A percentile compares a stretch with the other conserved stretches of the same genome.
Evolutionary conservation across 2,888 invertebrate genomes (phyloP).

Genomic region (Perizoma affinitatum): DNA sequence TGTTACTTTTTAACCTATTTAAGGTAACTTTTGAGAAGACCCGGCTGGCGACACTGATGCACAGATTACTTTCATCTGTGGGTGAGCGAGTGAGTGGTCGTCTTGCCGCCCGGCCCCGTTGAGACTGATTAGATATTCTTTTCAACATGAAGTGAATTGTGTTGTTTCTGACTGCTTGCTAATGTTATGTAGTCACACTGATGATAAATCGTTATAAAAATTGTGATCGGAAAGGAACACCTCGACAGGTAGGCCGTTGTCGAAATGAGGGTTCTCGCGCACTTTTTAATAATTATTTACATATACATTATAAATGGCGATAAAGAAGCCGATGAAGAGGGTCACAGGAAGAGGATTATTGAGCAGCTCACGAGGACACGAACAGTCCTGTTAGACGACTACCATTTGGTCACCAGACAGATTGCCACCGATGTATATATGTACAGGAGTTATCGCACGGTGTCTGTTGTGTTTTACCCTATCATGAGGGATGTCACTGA

Average conservation of each 20-base stretch:
- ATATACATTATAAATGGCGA: constrained; percentile 62
- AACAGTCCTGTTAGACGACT: constrained; percentile 70
- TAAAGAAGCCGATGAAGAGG: constrained; percentile 66
- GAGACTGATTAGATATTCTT: no score
- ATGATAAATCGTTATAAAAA: not conserved
- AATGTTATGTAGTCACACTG: not conserved
- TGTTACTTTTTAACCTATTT: no score
- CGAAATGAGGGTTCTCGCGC: constrained; percentile 64
- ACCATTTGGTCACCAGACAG: constrained; percentile 74
- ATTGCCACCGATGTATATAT: constrained; percentile 76
- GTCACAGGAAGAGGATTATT: constrained; percentile 67
- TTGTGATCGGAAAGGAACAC: constrained; percentile 11
- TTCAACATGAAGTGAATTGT: constrained; percentile 8
- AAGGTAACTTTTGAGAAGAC: no score
- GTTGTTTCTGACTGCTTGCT: not conserved
- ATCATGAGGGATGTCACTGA: constrained; percentile 70
- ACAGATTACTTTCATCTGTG: no score
- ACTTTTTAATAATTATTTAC: constrained; percentile 65
- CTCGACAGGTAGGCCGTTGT: constrained; percentile 55
- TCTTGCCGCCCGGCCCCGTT: no score
- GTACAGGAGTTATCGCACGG: constrained; percentile 77
- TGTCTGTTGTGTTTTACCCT: constrained; percentile 74
- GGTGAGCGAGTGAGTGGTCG: no score
- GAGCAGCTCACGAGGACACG: constrained; percentile 70
- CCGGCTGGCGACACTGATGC: no score